phyloP scores from a whole-genome alignment of 2,888 invertebrate genomes.

The Linnaemya vulpina region DNA sequence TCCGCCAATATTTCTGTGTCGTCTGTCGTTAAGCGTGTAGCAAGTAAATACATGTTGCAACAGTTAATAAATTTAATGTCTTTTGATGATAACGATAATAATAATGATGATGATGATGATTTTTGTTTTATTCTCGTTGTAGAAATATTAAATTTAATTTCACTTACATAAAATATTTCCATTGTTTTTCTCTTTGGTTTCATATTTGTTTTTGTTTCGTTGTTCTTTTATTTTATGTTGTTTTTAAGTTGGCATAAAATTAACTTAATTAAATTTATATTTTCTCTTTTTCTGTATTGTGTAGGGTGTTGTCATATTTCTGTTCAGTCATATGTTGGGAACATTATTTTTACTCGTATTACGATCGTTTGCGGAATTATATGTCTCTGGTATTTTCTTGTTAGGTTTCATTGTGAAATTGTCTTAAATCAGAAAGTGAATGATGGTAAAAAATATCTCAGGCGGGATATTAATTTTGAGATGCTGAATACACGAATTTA shows the following conservation, averaged over 20 bases:
- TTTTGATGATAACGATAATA: slow-evolving; percentile 48
- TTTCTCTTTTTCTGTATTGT: slow-evolving; percentile 44
- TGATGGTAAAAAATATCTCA: no score
- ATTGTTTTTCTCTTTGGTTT: slow-evolving; percentile 16
- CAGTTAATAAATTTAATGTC: slow-evolving; percentile 43
- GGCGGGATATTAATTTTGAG: no score
- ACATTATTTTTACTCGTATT: no score
- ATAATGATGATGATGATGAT: slow-evolving; percentile 15
- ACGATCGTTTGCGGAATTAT: no score
- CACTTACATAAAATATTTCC: slow-evolving; percentile 20
- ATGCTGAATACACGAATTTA: no score
- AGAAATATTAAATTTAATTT: slow-evolving; percentile 48
- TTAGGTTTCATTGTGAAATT: no score
- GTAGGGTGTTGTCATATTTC: not conserved
- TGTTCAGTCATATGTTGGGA: no score
- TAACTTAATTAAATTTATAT: slow-evolving; percentile 55
- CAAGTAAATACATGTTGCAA: slow-evolving; percentile 52
- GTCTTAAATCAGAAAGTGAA: no score
- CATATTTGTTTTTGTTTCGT: not conserved
- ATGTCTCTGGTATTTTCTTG: no score
- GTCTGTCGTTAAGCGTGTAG: not conserved
- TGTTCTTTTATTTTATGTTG: slow-evolving; percentile 43
- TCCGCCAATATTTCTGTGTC: not conserved
- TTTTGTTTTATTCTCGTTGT: slow-evolving; percentile 11
- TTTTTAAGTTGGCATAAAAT: slow-evolving; percentile 46